phyloP scores from a whole-genome alignment of 1,140 invertebrate species.

The Drosophila asahinai region DNA sequence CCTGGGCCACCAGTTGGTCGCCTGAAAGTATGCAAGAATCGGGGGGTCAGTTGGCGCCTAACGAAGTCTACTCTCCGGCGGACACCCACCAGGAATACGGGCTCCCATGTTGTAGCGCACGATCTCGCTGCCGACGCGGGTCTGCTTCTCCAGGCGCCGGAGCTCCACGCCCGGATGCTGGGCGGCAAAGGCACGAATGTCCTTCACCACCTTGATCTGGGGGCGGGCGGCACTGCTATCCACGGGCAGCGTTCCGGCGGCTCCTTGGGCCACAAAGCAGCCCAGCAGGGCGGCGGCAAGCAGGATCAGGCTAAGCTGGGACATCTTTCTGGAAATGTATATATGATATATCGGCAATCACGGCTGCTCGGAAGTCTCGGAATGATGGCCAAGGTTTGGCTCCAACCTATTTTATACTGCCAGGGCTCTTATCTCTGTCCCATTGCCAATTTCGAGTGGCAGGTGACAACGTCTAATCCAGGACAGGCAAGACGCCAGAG shows the following conservation, averaged over 20 bases:
- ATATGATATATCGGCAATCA: slow-evolving; percentile 25
- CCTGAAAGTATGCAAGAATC: slow-evolving; percentile 60
- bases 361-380: slow-evolving; percentile 38
- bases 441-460: slow-evolving; percentile 72
- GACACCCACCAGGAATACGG: slow-evolving; percentile 65
- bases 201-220: slow-evolving; percentile 58
- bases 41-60: neutral
- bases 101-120: slow-evolving; percentile 70
- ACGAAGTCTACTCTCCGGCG: slow-evolving; percentile 2
- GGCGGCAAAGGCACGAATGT: slow-evolving; percentile 61
- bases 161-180: slow-evolving; percentile 65
- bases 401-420: slow-evolving; percentile 63
- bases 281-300: slow-evolving; percentile 53
- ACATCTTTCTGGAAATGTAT: slow-evolving; percentile 41
- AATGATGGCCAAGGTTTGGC: slow-evolving; percentile 52
- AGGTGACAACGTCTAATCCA: slow-evolving; percentile 67
- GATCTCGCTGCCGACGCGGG: slow-evolving; percentile 10
- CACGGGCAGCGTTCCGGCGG: slow-evolving; percentile 29
- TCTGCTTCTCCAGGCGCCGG: slow-evolving; percentile 43
- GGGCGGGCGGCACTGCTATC: slow-evolving; percentile 20
- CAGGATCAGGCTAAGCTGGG: slow-evolving; percentile 60
- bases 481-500: slow-evolving; percentile 7
- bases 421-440: slow-evolving; percentile 51
- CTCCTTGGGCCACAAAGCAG: slow-evolving; percentile 42
- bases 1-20: slow-evolving; percentile 70